Base-by-base conservation (phyloP, 2,797 vertebrate genomes). In the Salmo trutta region DNA sequence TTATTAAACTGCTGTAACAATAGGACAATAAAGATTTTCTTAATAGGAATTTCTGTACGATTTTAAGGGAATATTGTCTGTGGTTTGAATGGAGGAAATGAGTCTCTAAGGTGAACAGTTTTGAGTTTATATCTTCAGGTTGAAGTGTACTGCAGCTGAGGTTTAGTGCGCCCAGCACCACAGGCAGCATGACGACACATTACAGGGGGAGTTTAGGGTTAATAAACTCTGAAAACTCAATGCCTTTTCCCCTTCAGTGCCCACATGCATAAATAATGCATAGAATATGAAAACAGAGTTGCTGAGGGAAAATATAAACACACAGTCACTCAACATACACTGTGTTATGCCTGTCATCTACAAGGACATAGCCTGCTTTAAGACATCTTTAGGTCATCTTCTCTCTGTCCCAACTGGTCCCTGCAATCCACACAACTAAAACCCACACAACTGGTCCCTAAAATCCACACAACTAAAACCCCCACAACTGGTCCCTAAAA, bases 91-190 rank as follows among this genome's bases (percentile, higher is more conserved):
- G 4, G 1, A 67, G 4, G 31, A 31, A 31, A 56, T 56, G 4
- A 56, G 53, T 56, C 19, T 21, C 2, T 8, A 29, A 6, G 65
- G n/a, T 62, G 54, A 62, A 62, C 3, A 10, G 59, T 62, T 71
- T 67, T 27, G 19, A 59, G 33, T 62, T 85, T 79, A 75, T 83
- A 68, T n/a, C 80, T 71, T 86, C 83, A 84, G 78, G 88, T 84
- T 7, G 54, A 24, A 10, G 10, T 3, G 7, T 62, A 62, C n/a
- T 62, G 56, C 56, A 62, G 21, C 12, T 62, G 21, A 62, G 59
- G 21, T 62, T 62, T 24, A 62, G 8, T 24, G 59, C 10, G 3
- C 86, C 76, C 79, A 79, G 68, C 72, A 66, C 73, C 71, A 74
- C 71, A 76, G 78, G 76, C 68, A 69, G 72, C 69, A n/a, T 70